Evolutionary conservation across 2,888 invertebrate genomes (phyloP).

Genomic region (Urechis unicinctus): DNA sequence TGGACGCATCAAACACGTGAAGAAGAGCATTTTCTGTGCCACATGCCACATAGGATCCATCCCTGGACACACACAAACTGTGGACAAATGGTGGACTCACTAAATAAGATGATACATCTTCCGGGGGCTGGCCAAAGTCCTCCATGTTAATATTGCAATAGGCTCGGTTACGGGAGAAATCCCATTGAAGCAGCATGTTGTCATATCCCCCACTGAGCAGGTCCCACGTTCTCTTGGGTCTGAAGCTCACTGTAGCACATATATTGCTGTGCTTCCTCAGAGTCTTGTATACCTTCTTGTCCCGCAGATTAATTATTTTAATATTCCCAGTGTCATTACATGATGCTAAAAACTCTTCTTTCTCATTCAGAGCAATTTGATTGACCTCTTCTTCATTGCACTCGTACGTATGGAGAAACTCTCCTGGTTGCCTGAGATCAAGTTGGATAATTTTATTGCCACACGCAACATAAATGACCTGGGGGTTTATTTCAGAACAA

Average conservation of each 20-base stretch:
- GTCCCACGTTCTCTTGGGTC: conserved; percentile 34
- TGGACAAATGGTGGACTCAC: conserved; percentile 46
- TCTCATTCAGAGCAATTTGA: conserved; percentile 36
- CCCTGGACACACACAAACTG: conserved; percentile 26
- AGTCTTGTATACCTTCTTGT: conserved; percentile 24
- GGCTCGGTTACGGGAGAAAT: conserved; percentile 35
- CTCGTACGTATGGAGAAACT: conserved; percentile 25
- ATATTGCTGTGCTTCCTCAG: conserved; percentile 46
- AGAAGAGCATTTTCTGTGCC: conserved; percentile 43
- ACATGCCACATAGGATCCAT: conserved; percentile 25
- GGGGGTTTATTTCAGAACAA: conserved; percentile 30
- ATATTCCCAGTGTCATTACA: conserved; percentile 46
- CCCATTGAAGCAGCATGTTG: conserved; percentile 44
- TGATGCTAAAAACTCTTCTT: conserved; percentile 38
- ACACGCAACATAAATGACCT: conserved; percentile 33
- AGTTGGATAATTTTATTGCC: conserved; percentile 29
- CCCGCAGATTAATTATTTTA: conserved; percentile 33
- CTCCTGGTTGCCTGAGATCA: conserved; percentile 26
- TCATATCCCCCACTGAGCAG: conserved; percentile 43
- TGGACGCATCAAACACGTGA: conserved; percentile 33
- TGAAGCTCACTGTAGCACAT: conserved; percentile 39
- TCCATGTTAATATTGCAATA: conserved; percentile 42
- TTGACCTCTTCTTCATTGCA: conserved; percentile 44
- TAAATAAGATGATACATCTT: conserved; percentile 32
- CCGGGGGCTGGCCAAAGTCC: conserved; percentile 29